phyloP scores from a whole-genome alignment of 2,797 vertebrate genomes.

The Choloepus didactylus region DNA sequence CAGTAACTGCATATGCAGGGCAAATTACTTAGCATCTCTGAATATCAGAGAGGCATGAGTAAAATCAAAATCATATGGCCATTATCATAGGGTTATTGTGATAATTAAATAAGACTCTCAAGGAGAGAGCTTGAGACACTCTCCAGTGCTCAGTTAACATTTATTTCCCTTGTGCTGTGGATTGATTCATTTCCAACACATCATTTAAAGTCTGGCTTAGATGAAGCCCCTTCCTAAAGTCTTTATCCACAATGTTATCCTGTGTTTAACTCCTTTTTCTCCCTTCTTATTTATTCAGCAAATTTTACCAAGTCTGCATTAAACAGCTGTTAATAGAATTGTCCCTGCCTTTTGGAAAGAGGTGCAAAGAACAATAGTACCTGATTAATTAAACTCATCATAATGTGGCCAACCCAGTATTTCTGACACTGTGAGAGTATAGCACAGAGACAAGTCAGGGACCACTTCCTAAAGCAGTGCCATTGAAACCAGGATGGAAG shows the following conservation, averaged over 20 bases:
- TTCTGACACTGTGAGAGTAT: neutral
- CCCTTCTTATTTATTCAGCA: slow-evolving; percentile 36
- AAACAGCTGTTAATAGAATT: neutral
- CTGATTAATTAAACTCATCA: slow-evolving; percentile 33
- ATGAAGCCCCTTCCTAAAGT: slow-evolving; percentile 2
- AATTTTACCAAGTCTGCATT: slow-evolving; percentile 33
- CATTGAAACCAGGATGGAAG: neutral
- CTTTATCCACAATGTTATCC: slow-evolving; percentile 63
- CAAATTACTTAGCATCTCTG: neutral
- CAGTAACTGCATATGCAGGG: neutral
- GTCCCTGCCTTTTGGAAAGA: neutral
- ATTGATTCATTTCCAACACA: slow-evolving; percentile 56
- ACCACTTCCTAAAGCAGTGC: neutral
- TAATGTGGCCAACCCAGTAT: neutral
- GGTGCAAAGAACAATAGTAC: neutral
- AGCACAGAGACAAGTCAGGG: neutral
- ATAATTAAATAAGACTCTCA: slow-evolving; percentile 28
- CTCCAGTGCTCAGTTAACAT: slow-evolving; percentile 34
- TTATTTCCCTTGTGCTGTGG: neutral
- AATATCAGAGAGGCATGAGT: slow-evolving; percentile 7
- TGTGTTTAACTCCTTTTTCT: slow-evolving; percentile 15
- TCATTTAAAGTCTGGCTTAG: slow-evolving; percentile 57
- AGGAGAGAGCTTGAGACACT: neutral
- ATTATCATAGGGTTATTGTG: neutral
- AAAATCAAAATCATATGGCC: neutral